Conservation (phyloP, 2,888 invertebrate species). For the Endotricha flammealis region DNA sequence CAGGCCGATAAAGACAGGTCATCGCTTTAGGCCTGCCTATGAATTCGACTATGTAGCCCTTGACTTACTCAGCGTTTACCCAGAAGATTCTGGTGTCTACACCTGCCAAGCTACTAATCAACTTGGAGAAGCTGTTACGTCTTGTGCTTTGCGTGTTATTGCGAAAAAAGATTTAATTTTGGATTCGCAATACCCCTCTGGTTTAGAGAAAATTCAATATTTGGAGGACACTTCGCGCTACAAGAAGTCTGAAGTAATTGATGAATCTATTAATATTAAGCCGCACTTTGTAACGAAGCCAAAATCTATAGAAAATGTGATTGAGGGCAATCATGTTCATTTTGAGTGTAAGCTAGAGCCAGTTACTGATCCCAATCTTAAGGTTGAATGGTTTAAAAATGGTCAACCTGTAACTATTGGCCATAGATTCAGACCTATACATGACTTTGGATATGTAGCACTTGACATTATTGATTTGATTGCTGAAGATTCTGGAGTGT, state of each 20-base stretch:
- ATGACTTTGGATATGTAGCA: conserved; percentile 99
- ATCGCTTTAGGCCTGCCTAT: conserved; percentile 96
- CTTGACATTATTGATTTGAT: conserved; percentile 97
- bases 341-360: conserved; percentile 99
- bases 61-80: conserved; percentile 96
- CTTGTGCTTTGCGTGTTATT: conserved; percentile 92
- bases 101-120: conserved; percentile 96
- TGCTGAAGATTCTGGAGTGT: conserved; percentile 96
- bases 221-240: conserved; percentile 92
- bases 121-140: conserved; percentile 95
- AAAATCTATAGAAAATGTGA: conserved; percentile 89
- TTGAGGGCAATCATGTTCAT: conserved; percentile 95
- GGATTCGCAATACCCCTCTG: conserved; percentile 94
- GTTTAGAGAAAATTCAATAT: conserved; percentile 94
- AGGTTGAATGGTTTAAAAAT: conserved; percentile 98
- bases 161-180: conserved; percentile 92
- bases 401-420: conserved; percentile 96
- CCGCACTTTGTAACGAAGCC: conserved; percentile 93
- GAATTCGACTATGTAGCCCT: conserved; percentile 98
- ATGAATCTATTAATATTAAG: conserved; percentile 89
- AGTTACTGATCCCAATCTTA: conserved; percentile 96
- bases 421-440: conserved; percentile 96
- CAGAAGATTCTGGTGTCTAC: conserved; percentile 98
- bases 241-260: conserved; percentile 88
- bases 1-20: conserved; percentile 92